Base-by-base conservation (phyloP, 2,888 invertebrate genomes). In the Macrosoma leucophasiata region DNA sequence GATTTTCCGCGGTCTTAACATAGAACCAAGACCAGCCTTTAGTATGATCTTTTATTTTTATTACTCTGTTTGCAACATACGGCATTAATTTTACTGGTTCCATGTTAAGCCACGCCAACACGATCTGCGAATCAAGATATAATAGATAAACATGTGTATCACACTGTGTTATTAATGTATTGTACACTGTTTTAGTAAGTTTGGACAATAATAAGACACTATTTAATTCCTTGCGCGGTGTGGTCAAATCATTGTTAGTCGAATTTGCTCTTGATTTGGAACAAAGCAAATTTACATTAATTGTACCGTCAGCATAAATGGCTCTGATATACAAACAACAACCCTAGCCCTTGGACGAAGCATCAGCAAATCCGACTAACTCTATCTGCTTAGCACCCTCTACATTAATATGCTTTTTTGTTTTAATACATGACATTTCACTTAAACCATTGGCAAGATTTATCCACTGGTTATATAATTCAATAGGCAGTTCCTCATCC, bases 261-360 rank as follows among this genome's bases (percentile, higher is more conserved):
- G 46, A 44, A 20, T 46, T 44, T 1, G 45, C 26, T 12, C 43
- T 7, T 3, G 43, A 48, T 26, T 45, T 45, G 3, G 43, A 43
- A 21, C 48, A 40, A 12, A 48, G 30, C 11, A 44, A 37, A 13
- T 21, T 18, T 6, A 37, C 10, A 18, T 23, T 5, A 9, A 22
- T 31, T 10, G 34, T 41, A 39, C 44, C 40, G 36, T 22, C n/a
- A 15, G 13, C 5, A 8, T 37, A 22, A 0, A 31, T 29, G 3
- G 35, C 34, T 1, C 40, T 29, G 10, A 46, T 18, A 17, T 46
- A 43, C 10, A 46, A 13, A 24, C 46, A 46, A n/a, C n/a, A n/a
- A n/a, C n/a, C n/a, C n/a, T n/a, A n/a, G 34, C 36, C 37, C 2
- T 34, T 23, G 25, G 33, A 36, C 4, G 37, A 44, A 4, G 42